Evolutionary conservation across 2,888 invertebrate species (phyloP), one percentile per base, ranked within the genome.

Genomic region (Drosophila multiciliata): DNA sequence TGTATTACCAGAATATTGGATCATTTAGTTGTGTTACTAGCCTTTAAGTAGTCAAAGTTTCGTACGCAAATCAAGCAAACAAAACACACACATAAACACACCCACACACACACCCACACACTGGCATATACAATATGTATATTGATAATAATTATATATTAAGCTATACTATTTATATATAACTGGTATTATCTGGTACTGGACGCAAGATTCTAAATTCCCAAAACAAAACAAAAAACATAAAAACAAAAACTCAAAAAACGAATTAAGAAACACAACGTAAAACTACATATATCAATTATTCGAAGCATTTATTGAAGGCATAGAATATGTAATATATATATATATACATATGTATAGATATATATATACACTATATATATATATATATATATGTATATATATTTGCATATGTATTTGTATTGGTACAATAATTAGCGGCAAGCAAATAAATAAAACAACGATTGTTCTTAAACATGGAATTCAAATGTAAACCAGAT

Each of bases 21-120:
- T 70, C 73, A 84, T 89, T 84, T 89, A 91, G 92, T 91, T 91
- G 91, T 91, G 92, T 91, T 91, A 91, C 82, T 91, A 91, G 86
- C 49, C 45, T 82, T 45, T 90, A 90, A 90, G 90, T 91, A 92
- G 91, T 88, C 85, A 91, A 91, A 83, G 89, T 88, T 90, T 90
- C 90, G 68, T 90, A 76, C 67, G 67, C 68, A 64, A 52, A 81
- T 45, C 66, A 36, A 50, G 4, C 26, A 50, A n/a, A 29, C 17
- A 49, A 36, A 50, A 11, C 26, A 50, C 11, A 29, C 17, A 29
- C 12, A 45, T 7, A 23, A 12, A 45, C 9, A 20, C 15, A 42
- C 9, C 15, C 4, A 64, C 38, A 38, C 23, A 23, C 61, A 59
- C 23, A 6, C 12, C 48, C 45, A 35, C 38, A 66, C 61, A 73